Conservation (phyloP, 2,888 invertebrate species). For the Atrina japonica region DNA sequence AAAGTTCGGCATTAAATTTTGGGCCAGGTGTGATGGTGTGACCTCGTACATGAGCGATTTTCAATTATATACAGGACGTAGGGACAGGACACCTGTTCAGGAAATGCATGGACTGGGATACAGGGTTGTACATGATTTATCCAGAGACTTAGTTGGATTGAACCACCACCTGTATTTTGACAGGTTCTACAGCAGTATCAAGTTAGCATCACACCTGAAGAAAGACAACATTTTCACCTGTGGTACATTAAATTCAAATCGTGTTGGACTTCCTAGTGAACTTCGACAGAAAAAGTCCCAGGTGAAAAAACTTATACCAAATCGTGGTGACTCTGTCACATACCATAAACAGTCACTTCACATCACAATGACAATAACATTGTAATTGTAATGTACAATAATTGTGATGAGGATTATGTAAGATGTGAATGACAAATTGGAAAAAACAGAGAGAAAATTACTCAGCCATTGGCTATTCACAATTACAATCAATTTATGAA, state of each 20-base stretch:
- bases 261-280: background rate
- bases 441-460: background rate
- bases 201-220: background rate
- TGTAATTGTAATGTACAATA: background rate
- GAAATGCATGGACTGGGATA: background rate
- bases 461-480: background rate
- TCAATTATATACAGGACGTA: background rate
- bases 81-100: background rate
- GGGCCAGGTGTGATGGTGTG: constrained; percentile 12
- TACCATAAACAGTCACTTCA: background rate
- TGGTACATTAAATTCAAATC: background rate
- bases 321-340: background rate
- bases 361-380: background rate
- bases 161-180: constrained; percentile 1
- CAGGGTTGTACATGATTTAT: background rate
- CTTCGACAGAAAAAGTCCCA: background rate
- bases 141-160: constrained; percentile 1
- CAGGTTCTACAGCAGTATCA: background rate
- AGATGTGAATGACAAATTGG: background rate
- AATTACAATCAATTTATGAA: background rate
- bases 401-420: background rate
- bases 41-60: background rate
- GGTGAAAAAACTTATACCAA: background rate
- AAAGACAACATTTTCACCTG: background rate
- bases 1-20: constrained; percentile 18